Evolutionary conservation across 1,140 invertebrate genomes (phyloP).

Genomic region (Drosophila parabipectinata): DNA sequence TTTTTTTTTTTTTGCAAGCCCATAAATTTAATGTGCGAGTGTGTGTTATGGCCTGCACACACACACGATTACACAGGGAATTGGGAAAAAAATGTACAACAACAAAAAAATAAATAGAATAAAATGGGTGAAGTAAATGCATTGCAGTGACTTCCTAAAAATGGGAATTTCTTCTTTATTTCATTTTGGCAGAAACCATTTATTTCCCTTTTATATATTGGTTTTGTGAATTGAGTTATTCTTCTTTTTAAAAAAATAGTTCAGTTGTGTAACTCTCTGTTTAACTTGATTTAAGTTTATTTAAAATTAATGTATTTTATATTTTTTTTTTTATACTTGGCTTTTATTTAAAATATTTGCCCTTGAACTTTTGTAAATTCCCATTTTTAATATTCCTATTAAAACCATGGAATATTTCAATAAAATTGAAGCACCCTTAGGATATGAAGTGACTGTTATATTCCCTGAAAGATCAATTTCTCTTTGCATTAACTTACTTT

Average conservation of each 20-base stretch:
- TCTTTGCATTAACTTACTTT: background rate
- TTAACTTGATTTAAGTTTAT: background rate
- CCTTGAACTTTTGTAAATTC: too few species aligned
- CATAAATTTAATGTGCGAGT: conserved; percentile 74
- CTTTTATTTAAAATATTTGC: too few species aligned
- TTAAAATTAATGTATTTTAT: too few species aligned
- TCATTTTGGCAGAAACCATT: conserved; percentile 9
- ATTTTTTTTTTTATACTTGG: too few species aligned
- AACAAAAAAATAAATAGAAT: background rate
- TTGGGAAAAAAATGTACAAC: background rate
- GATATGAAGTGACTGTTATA: background rate
- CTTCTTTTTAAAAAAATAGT: background rate
- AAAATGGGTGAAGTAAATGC: conserved; percentile 36
- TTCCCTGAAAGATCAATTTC: background rate
- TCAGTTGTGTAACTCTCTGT: background rate
- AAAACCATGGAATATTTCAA: background rate
- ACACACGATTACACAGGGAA: conserved; percentile 9
- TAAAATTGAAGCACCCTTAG: background rate
- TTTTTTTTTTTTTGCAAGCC: conserved; percentile 17
- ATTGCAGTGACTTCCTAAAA: conserved; percentile 45
- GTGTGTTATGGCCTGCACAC: conserved; percentile 35
- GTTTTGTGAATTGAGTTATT: conserved; percentile 3
- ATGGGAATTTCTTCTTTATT: conserved; percentile 19
- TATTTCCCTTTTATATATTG: conserved; percentile 14
- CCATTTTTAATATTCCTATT: background rate